Conservation (phyloP, 2,797 vertebrate genomes). For the Ibycter americanus region DNA sequence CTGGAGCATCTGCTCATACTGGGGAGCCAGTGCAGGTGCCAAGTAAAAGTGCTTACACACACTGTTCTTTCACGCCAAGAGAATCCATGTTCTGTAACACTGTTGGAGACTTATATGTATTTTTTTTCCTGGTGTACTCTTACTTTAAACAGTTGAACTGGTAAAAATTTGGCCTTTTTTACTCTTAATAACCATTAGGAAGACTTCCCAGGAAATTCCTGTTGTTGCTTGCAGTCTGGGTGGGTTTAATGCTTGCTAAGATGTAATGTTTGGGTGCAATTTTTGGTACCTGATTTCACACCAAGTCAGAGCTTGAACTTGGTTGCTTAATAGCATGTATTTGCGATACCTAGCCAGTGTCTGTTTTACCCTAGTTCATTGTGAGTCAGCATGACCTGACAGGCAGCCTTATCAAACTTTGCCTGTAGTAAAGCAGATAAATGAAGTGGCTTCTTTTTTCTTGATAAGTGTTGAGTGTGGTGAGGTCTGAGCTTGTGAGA, state of each 20-base stretch:
- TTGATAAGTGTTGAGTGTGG: background rate
- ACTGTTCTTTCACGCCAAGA: background rate
- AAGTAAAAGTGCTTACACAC: background rate
- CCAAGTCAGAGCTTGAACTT: background rate
- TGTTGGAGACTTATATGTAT: background rate
- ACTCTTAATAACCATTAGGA: background rate
- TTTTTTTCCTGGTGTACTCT: background rate
- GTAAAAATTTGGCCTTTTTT: background rate
- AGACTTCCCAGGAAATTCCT: background rate
- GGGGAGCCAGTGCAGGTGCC: background rate
- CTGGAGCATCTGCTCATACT: background rate
- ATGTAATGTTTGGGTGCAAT: background rate
- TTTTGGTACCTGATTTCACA: background rate
- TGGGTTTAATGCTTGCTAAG: background rate
- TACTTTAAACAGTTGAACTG: background rate
- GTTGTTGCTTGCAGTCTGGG: background rate
- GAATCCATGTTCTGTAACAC: background rate
- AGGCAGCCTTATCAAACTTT: background rate
- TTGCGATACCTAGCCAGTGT: background rate
- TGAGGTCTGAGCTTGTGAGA: background rate
- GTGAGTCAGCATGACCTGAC: slow-evolving; percentile 24
- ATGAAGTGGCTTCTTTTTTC: background rate
- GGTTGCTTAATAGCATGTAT: background rate
- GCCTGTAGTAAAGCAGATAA: background rate
- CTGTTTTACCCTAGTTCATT: background rate